Percentiles rank a stretch among this genome's conserved stretches.
Evolutionary conservation across 2,113 vertebrate species (phyloP).

Genomic region (Irena cyanogastra): DNA sequence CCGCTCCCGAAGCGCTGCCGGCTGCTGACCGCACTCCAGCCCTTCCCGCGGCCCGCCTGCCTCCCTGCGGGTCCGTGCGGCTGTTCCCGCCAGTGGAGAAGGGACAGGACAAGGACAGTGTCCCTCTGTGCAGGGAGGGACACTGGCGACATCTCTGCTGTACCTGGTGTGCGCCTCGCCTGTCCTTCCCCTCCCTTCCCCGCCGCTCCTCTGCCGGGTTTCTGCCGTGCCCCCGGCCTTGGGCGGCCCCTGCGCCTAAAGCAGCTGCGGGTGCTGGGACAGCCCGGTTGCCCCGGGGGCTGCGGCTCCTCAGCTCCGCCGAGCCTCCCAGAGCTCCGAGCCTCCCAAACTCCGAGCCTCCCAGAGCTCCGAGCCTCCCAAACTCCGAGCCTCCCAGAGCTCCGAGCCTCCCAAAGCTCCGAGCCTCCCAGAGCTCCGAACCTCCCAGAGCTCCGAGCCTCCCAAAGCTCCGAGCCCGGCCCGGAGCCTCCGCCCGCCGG

Average conservation of each 20-base stretch:
- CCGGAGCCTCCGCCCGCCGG: neutral
- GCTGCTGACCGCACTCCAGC: neutral
- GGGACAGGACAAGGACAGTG: neutral
- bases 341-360: too few relatives aligned
- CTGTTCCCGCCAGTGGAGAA: accelerated
- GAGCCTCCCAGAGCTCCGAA: too few relatives aligned
- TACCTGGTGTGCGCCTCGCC: neutral
- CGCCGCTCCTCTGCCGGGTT: neutral
- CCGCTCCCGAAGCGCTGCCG: accelerated
- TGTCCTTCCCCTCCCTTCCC: neutral
- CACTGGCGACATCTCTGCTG: neutral
- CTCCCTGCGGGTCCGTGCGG: accelerated
- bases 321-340: neutral
- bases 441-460: too few relatives aligned
- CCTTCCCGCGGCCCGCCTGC: accelerated
- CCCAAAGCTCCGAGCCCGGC: neutral
- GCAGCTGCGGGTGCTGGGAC: neutral
- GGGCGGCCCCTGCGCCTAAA: neutral
- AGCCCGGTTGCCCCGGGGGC: neutral
- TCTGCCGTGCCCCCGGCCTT: neutral
- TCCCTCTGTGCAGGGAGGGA: neutral
- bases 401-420: too few relatives aligned
- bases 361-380: too few relatives aligned
- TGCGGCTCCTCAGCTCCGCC: neutral
- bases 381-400: too few relatives aligned